A percentile compares a stretch with the other conserved stretches of the same genome.
These are phyloP conservation scores for Conger conger DNA, from an alignment of 2,113 vertebrate genomes.

Conservation along the genomic window DNA sequence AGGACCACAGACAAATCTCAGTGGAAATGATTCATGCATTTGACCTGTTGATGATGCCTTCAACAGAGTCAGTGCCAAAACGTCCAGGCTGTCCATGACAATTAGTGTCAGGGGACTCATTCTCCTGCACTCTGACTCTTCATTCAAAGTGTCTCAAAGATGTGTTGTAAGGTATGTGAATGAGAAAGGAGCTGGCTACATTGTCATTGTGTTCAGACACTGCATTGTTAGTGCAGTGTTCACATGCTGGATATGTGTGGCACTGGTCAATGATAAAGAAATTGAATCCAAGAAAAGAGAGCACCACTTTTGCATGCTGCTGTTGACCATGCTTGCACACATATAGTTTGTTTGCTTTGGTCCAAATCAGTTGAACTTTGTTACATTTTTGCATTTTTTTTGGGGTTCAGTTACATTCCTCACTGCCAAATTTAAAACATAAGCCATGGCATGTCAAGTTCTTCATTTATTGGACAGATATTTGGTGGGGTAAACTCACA, in stretches of 20 bases:
- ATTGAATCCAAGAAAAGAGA: neutral
- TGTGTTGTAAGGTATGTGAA: neutral
- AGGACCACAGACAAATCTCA: neutral
- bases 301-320: neutral
- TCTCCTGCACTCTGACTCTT: neutral
- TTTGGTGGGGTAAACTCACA: no score
- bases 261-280: neutral
- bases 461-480: no score
- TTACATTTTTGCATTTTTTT: no score
- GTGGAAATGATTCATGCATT: conserved; percentile 23
- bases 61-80: neutral
- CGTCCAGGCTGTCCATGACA: neutral
- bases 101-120: conserved; percentile 3
- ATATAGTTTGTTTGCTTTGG: no score
- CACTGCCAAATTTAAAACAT: no score
- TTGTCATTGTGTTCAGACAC: neutral
- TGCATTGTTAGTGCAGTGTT: neutral
- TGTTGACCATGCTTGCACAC: neutral
- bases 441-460: no score
- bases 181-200: neutral
- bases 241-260: neutral
- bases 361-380: no score
- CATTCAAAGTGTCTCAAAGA: neutral
- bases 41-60: neutral
- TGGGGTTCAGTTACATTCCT: no score